Conservation (phyloP, 2,888 invertebrate species). For the Barypeithes pellucidus region DNA sequence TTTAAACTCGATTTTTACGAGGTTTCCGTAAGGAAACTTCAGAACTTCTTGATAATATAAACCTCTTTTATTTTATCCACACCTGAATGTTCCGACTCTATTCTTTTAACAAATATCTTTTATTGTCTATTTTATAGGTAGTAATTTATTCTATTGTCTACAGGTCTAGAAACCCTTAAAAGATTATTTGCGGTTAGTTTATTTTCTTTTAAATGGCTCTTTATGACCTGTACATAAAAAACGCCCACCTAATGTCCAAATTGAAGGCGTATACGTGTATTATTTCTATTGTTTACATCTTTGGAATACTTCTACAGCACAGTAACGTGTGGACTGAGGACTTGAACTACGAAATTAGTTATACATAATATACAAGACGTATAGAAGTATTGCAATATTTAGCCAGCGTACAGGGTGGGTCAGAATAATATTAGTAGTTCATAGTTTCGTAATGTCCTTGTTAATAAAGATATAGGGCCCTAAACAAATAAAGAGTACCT, state of each 20-base stretch:
- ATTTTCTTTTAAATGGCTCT: constrained; percentile 27
- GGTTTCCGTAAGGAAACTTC: constrained; percentile 16
- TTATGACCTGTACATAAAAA: constrained; percentile 32
- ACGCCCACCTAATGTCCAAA: constrained; percentile 30
- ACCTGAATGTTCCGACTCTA: constrained; percentile 16
- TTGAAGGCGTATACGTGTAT: constrained; percentile 38
- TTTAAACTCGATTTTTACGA: constrained; percentile 23
- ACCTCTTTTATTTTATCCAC: constrained; percentile 25
- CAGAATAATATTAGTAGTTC: too few relatives aligned
- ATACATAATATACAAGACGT: too few relatives aligned
- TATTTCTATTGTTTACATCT: constrained; percentile 35
- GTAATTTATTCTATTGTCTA: constrained; percentile 40
- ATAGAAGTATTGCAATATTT: too few relatives aligned
- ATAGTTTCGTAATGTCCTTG: too few relatives aligned
- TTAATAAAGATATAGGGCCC: too few relatives aligned
- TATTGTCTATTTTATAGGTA: constrained; percentile 16
- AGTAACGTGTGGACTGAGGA: background rate
- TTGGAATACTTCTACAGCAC: background rate
- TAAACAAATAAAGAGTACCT: too few relatives aligned
- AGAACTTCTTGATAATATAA: constrained; percentile 26
- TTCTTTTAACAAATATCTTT: constrained; percentile 18
- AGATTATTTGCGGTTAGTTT: constrained; percentile 34
- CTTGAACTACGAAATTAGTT: background rate
- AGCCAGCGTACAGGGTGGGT: too few relatives aligned
- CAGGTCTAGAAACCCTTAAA: constrained; percentile 24